These are phyloP conservation scores for Perca schrenkii DNA, from an alignment of 2,113 vertebrate species.

Conservation along the genomic window DNA sequence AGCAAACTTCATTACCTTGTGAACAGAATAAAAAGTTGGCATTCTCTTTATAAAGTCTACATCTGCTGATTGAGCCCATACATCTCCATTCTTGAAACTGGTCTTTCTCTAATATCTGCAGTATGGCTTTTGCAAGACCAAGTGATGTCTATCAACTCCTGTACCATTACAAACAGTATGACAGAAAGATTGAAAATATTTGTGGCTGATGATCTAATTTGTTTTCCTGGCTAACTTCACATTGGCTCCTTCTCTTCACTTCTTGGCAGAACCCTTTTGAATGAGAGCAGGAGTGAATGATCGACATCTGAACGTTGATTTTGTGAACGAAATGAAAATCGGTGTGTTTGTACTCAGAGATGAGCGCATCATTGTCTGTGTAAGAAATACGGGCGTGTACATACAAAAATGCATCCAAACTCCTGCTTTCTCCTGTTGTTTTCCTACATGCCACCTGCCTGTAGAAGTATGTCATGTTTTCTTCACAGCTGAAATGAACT, in stretches of 20 bases:
- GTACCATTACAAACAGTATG: slow-evolving; percentile 9
- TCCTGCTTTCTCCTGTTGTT: neutral
- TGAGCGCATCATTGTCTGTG: neutral
- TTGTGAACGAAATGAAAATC: slow-evolving; percentile 28
- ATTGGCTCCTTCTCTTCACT: slow-evolving; percentile 3
- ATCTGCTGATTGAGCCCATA: neutral
- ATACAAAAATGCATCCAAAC: slow-evolving; percentile 6
- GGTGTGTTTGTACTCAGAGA: neutral
- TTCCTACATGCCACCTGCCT: slow-evolving; percentile 1
- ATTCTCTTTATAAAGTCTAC: neutral
- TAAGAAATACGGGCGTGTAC: neutral
- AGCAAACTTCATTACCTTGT: neutral
- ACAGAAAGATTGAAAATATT: slow-evolving; percentile 18
- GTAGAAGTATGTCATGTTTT: slow-evolving; percentile 39
- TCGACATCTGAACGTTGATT: slow-evolving; percentile 18
- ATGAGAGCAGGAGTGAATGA: neutral
- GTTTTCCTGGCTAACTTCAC: slow-evolving; percentile 31
- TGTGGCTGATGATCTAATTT: slow-evolving; percentile 40
- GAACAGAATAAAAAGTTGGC: neutral
- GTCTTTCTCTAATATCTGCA: slow-evolving; percentile 6
- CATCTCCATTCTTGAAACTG: neutral
- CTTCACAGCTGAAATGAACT: slow-evolving; percentile 34
- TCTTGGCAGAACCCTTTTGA: slow-evolving; percentile 25
- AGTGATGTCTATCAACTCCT: slow-evolving; percentile 14
- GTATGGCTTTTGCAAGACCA: slow-evolving; percentile 13